phyloP scores from a whole-genome alignment of 2,113 vertebrate genomes.

The Tautogolabrus adspersus region DNA sequence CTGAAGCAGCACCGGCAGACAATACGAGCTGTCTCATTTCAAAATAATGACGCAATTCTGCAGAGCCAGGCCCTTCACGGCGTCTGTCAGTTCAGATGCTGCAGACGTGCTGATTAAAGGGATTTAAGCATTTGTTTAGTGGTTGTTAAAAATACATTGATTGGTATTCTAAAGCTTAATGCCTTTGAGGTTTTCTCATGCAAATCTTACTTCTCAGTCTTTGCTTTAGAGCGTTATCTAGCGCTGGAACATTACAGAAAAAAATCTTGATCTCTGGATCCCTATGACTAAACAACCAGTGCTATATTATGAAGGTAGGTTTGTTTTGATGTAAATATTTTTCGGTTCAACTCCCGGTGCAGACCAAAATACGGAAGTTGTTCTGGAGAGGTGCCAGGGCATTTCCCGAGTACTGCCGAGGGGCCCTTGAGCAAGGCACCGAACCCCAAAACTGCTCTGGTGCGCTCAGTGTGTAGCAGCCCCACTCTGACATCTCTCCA shows the following conservation, averaged over 20 bases:
- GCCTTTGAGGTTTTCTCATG: conserved; percentile 28
- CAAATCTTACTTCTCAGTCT: conserved; percentile 12
- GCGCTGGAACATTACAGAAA: background rate
- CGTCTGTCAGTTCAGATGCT: conserved; percentile 58
- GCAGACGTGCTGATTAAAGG: conserved; percentile 63
- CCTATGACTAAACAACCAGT: conserved; percentile 6
- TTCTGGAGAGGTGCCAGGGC: too few relatives aligned
- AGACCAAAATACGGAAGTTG: too few relatives aligned
- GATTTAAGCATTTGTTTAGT: conserved; percentile 56
- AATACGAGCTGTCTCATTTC: conserved; percentile 45
- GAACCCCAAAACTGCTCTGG: too few relatives aligned
- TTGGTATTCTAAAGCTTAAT: conserved; percentile 47
- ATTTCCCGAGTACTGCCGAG: too few relatives aligned
- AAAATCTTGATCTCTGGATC: background rate
- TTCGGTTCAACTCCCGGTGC: too few relatives aligned
- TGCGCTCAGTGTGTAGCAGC: too few relatives aligned
- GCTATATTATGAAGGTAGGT: background rate
- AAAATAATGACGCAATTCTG: conserved; percentile 57
- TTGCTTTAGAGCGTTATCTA: conserved; percentile 5
- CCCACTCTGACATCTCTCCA: too few relatives aligned
- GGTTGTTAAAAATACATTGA: conserved; percentile 27
- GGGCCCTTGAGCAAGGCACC: too few relatives aligned
- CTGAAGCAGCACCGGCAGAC: conserved; percentile 49
- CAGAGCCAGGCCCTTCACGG: conserved; percentile 45
- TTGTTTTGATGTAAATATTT: background rate